Conservation (phyloP, 2,113 vertebrate species). For the Indicator indicator region DNA sequence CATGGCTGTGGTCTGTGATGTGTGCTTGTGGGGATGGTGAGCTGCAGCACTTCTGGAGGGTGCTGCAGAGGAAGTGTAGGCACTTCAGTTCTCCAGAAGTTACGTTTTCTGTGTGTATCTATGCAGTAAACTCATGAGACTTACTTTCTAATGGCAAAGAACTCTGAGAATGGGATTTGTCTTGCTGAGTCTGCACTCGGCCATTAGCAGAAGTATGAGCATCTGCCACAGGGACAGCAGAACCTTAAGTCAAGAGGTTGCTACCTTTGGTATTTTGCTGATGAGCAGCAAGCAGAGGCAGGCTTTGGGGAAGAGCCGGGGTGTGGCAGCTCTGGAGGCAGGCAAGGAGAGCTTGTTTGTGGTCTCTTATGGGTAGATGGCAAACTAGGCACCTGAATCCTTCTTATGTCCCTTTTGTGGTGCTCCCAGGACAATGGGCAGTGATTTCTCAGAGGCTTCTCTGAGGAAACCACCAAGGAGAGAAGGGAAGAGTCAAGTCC, state of each 20-base stretch:
- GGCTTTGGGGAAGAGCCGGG: neutral
- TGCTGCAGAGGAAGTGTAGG: neutral
- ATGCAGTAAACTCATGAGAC: neutral
- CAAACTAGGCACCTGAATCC: neutral
- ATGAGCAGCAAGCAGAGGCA: neutral
- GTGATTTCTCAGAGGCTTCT: neutral
- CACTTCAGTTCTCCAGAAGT: neutral
- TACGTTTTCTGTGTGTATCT: neutral
- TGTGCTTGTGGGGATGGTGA: neutral
- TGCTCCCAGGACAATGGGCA: accelerated
- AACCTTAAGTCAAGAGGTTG: neutral
- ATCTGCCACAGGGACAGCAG: neutral
- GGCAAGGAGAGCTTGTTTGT: neutral
- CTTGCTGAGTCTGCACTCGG: neutral
- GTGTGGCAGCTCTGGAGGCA: neutral
- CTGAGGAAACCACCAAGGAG: neutral
- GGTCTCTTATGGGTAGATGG: neutral
- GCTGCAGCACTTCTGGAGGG: neutral
- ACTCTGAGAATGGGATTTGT: neutral
- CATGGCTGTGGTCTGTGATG: neutral
- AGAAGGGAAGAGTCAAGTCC: neutral
- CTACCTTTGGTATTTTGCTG: neutral
- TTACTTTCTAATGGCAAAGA: neutral
- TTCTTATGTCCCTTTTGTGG: accelerated
- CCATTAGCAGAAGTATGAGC: accelerated